Evolutionary conservation across 2,113 vertebrate genomes (phyloP).

Genomic region (Toxotes jaculatrix): DNA sequence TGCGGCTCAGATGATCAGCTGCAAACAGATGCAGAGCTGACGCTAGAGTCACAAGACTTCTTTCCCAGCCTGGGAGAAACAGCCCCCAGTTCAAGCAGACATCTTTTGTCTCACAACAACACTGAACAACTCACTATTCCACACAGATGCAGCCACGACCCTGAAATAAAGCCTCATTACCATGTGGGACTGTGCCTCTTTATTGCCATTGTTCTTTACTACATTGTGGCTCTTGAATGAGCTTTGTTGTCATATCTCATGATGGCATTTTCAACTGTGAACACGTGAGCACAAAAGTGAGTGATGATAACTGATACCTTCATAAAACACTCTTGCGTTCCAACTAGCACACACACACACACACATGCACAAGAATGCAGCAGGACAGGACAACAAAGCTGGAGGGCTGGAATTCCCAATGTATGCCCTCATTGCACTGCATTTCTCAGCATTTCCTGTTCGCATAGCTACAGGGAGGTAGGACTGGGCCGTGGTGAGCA

Average conservation of each 20-base stretch:
- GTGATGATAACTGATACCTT: slow-evolving; percentile 68
- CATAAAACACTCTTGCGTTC: slow-evolving; percentile 64
- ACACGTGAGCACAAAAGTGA: slow-evolving; percentile 55
- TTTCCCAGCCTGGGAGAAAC: slow-evolving; percentile 75
- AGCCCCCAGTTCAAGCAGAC: slow-evolving; percentile 78
- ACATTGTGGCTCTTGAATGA: slow-evolving; percentile 66
- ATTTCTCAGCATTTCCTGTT: slow-evolving; percentile 81
- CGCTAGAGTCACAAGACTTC: slow-evolving; percentile 85
- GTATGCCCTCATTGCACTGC: slow-evolving; percentile 71
- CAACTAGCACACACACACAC: slow-evolving; percentile 55
- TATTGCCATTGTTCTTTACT: slow-evolving; percentile 72
- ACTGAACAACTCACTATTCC: slow-evolving; percentile 74
- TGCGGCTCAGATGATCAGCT: slow-evolving; percentile 83
- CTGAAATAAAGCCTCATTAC: slow-evolving; percentile 77
- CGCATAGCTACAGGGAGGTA: slow-evolving; percentile 59
- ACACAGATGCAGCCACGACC: slow-evolving; percentile 69
- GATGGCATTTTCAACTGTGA: slow-evolving; percentile 52
- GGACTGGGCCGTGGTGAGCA: slow-evolving; percentile 58
- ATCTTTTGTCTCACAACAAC: slow-evolving; percentile 79
- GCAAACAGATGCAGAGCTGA: slow-evolving; percentile 83
- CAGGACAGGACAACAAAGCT: slow-evolving; percentile 82
- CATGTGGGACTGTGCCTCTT: slow-evolving; percentile 75
- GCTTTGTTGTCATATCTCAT: slow-evolving; percentile 68
- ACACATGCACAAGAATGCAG: slow-evolving; percentile 78
- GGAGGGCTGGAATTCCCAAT: slow-evolving; percentile 79